Conservation (phyloP, 2,888 invertebrate species). For the Vesta saturnalis region DNA sequence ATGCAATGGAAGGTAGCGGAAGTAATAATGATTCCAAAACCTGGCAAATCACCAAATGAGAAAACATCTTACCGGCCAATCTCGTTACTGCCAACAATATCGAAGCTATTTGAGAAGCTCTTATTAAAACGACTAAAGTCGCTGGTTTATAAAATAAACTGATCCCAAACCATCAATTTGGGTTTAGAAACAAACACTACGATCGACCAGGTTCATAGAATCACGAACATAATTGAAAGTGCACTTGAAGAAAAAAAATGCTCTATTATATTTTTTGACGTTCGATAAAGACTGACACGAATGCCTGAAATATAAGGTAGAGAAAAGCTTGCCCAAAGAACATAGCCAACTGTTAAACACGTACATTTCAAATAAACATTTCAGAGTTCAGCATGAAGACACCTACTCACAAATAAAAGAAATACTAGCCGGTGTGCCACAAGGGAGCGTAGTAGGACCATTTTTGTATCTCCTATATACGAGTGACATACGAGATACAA, state of each 20-base stretch:
- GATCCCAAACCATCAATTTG: not conserved
- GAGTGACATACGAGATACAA: no score
- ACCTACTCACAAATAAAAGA: no score
- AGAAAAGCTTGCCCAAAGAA: not conserved
- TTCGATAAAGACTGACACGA: no score
- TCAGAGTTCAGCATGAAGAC: no score
- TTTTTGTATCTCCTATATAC: no score
- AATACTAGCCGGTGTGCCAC: no score
- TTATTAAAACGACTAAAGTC: not conserved
- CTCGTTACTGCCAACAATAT: slow-evolving; percentile 42
- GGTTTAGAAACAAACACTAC: not conserved
- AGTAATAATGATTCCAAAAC: slow-evolving; percentile 39
- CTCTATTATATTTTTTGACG: not conserved
- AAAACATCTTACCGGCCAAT: no score
- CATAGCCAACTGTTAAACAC: not conserved
- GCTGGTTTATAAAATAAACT: not conserved
- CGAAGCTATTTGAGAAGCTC: slow-evolving; percentile 28
- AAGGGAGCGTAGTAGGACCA: no score
- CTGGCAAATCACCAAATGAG: slow-evolving; percentile 41
- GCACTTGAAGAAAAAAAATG: not conserved
- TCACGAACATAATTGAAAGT: not conserved
- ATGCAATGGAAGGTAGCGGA: slow-evolving; percentile 44
- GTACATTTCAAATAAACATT: not conserved
- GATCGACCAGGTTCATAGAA: not conserved
- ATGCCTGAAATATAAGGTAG: not conserved